Evolutionary conservation across 2,797 vertebrate species (phyloP).

Genomic region (Cryptoprocta ferox): DNA sequence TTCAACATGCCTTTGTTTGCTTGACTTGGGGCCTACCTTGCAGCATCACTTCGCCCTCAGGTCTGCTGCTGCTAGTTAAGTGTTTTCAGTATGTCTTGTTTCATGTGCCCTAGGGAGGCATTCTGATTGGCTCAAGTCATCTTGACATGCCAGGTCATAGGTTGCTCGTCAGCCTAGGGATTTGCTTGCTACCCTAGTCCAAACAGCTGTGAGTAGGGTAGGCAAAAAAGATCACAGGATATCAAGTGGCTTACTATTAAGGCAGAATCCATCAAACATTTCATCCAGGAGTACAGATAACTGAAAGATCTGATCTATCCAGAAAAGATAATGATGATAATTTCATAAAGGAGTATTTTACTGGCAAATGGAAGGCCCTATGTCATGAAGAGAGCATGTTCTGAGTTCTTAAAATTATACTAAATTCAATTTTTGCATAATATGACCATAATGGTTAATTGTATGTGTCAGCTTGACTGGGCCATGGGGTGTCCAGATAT

Average conservation of each 20-base stretch:
- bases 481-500: background rate
- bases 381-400: background rate
- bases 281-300: background rate
- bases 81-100: background rate
- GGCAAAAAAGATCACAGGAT: background rate
- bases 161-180: background rate
- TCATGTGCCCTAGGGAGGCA: background rate
- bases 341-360: constrained; percentile 14
- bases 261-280: background rate
- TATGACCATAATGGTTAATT: background rate
- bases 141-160: background rate
- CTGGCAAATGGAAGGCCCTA: background rate
- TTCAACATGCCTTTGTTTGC: background rate
- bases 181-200: background rate
- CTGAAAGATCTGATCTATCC: background rate
- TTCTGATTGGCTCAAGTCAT: background rate
- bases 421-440: background rate
- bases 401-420: background rate
- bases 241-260: background rate
- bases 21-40: background rate
- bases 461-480: background rate
- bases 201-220: background rate
- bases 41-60: no score
- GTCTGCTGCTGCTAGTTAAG: background rate
- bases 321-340: background rate